phyloP scores from a whole-genome alignment of 64 coral and sea anemone species.

The Orbicella faveolata region DNA sequence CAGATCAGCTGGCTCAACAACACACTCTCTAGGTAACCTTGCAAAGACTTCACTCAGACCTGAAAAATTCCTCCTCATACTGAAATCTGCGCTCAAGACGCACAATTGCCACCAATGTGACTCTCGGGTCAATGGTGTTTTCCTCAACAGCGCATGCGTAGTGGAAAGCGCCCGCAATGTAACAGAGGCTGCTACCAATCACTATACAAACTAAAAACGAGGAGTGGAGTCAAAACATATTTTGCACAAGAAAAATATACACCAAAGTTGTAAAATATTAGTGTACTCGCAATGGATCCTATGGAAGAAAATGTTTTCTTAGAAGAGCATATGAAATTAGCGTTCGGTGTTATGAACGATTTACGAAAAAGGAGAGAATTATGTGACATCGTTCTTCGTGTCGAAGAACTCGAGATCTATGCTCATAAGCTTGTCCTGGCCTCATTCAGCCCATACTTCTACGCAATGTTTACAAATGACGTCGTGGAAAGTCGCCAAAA shows the following conservation, averaged over 20 bases:
- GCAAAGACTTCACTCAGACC: not conserved
- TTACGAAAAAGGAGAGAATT: conserved; percentile 68
- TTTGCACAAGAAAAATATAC: not conserved
- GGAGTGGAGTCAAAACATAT: not conserved
- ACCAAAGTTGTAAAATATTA: not conserved
- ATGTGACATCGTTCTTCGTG: conserved; percentile 62
- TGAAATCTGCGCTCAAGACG: not conserved
- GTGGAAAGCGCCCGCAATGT: not conserved
- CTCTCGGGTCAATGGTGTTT: not conserved
- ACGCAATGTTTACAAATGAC: conserved; percentile 78
- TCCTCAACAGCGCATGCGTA: not conserved
- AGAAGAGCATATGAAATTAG: conserved; percentile 64
- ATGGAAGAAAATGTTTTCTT: conserved; percentile 39
- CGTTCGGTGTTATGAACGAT: conserved; percentile 64
- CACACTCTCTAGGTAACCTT: not conserved
- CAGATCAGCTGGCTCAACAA: not conserved
- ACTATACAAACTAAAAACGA: not conserved
- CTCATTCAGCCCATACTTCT: conserved; percentile 82
- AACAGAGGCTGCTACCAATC: conserved; percentile 21
- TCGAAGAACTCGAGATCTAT: conserved; percentile 45
- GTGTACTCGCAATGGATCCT: conserved; percentile 9
- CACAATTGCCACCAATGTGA: not conserved
- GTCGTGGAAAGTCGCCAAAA: conserved; percentile 64
- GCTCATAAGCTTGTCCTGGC: conserved; percentile 65
- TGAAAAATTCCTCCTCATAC: conserved; percentile 36